These are phyloP conservation scores for Echinops telfairi DNA, from an alignment of 2,113 vertebrate species.

Conservation along the genomic window DNA sequence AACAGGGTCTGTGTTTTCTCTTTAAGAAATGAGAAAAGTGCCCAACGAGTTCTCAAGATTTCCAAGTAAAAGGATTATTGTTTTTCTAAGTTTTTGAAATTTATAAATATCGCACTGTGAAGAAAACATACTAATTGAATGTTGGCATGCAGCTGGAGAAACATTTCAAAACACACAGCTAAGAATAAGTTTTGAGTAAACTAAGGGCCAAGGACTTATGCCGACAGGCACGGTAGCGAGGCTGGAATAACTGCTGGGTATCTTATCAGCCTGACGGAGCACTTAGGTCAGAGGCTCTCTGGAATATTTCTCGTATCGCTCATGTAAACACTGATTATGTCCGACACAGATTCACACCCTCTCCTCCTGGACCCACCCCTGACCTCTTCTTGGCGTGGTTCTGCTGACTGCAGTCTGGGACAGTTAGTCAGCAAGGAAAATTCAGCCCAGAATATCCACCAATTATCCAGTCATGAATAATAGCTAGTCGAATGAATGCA, in stretches of 20 bases:
- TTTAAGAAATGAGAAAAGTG: background rate
- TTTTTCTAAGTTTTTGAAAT: background rate
- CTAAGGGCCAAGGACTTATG: conserved; percentile 23
- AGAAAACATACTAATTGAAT: background rate
- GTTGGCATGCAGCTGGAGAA: background rate
- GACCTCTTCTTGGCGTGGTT: conserved; percentile 47
- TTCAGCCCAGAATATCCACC: background rate
- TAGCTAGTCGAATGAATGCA: background rate
- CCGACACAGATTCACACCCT: conserved; percentile 57
- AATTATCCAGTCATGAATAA: background rate
- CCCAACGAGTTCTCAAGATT: background rate
- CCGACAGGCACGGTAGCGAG: conserved; percentile 55
- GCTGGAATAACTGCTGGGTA: background rate
- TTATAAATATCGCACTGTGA: background rate
- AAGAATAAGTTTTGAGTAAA: conserved; percentile 32
- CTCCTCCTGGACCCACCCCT: background rate
- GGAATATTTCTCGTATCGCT: conserved; percentile 64
- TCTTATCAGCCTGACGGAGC: conserved; percentile 69
- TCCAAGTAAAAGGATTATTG: conserved; percentile 15
- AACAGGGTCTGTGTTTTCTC: background rate
- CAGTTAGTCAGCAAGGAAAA: background rate
- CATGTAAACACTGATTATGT: conserved; percentile 64
- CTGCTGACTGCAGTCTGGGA: background rate
- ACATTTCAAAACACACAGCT: conserved; percentile 23
- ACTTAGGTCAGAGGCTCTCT: conserved; percentile 51